These are phyloP conservation scores for Chouioia cunea DNA, from an alignment of 2,888 invertebrate genomes.

Conservation along the genomic window DNA sequence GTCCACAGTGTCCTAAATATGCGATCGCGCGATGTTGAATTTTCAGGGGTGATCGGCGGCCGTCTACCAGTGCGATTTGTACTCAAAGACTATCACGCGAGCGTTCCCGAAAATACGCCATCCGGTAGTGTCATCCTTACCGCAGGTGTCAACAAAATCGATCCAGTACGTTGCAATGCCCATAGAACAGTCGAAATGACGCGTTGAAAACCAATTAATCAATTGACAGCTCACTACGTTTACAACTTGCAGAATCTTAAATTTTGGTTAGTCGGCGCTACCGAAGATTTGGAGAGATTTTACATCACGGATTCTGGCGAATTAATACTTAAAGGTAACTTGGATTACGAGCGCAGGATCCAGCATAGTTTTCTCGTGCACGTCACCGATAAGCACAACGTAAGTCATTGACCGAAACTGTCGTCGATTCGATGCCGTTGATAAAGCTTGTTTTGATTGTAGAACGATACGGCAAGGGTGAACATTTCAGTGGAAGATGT, in stretches of 20 bases:
- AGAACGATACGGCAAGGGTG: slow-evolving; percentile 88
- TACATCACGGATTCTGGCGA: slow-evolving; percentile 85
- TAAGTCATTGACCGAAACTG: slow-evolving; percentile 67
- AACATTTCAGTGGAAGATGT: slow-evolving; percentile 86
- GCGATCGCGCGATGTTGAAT: background rate
- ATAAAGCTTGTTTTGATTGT: slow-evolving; percentile 53
- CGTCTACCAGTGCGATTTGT: slow-evolving; percentile 75
- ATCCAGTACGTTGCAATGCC: slow-evolving; percentile 57
- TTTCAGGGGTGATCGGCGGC: slow-evolving; percentile 54
- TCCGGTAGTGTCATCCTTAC: slow-evolving; percentile 81
- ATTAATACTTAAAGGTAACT: slow-evolving; percentile 78
- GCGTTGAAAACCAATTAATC: background rate
- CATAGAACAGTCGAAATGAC: background rate
- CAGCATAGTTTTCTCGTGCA: slow-evolving; percentile 83
- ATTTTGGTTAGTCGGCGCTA: slow-evolving; percentile 81
- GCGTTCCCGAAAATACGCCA: slow-evolving; percentile 82
- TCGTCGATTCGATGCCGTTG: background rate
- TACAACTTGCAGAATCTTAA: slow-evolving; percentile 72
- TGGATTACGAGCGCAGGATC: slow-evolving; percentile 84
- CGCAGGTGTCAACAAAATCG: slow-evolving; percentile 69
- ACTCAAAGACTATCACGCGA: slow-evolving; percentile 78
- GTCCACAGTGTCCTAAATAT: background rate
- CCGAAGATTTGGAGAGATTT: slow-evolving; percentile 81
- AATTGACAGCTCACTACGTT: background rate
- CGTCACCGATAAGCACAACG: slow-evolving; percentile 83